These are phyloP conservation scores for Melanostigma gelatinosum DNA, from an alignment of 2,113 vertebrate species.

Conservation along the genomic window DNA sequence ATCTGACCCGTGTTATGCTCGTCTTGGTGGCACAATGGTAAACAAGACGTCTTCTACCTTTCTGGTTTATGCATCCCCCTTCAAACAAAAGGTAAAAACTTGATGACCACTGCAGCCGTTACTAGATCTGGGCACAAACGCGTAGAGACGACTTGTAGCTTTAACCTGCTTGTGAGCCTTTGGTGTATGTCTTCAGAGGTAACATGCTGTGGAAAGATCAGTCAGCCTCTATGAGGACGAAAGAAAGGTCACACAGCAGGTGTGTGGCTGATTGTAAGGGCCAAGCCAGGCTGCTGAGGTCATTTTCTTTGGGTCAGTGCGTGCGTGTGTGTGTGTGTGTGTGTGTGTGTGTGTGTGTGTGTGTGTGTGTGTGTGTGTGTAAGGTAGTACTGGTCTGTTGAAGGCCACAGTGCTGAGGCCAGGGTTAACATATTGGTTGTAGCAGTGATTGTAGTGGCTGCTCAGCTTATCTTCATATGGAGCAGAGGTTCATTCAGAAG, in stretches of 20 bases:
- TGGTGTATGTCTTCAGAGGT: neutral
- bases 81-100: neutral
- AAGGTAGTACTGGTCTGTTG: slow-evolving; percentile 1
- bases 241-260: slow-evolving; percentile 52
- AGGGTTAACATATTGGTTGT: neutral
- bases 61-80: neutral
- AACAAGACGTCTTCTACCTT: neutral
- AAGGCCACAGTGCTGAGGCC: neutral
- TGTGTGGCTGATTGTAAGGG: slow-evolving; percentile 36
- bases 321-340: neutral
- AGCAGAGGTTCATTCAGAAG: neutral
- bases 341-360: neutral
- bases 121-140: neutral
- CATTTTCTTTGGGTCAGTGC: slow-evolving; percentile 17
- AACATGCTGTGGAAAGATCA: slow-evolving; percentile 21
- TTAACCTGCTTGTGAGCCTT: neutral
- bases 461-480: neutral
- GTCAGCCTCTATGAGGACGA: slow-evolving; percentile 2
- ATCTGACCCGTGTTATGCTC: neutral
- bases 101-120: neutral
- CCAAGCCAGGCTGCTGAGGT: slow-evolving; percentile 33
- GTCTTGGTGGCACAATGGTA: neutral
- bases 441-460: neutral
- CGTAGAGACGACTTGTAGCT: neutral
- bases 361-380: slow-evolving; percentile 18